Evolutionary conservation across 2,797 vertebrate species (phyloP).

Genomic region (Esox lucius): DNA sequence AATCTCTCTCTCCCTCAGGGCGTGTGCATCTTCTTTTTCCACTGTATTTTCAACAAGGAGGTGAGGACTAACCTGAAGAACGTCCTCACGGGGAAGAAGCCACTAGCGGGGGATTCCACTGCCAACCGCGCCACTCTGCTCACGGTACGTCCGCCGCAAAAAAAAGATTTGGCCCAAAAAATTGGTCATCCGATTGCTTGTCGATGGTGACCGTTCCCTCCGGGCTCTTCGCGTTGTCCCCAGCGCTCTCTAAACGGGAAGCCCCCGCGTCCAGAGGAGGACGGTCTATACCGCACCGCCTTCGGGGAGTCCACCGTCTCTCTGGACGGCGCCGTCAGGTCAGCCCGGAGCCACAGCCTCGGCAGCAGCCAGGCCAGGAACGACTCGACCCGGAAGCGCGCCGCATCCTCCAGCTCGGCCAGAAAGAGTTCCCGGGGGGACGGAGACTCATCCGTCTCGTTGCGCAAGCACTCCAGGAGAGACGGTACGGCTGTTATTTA

Average conservation of each 20-base stretch:
- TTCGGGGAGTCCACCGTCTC: constrained; percentile 87
- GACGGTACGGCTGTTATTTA: constrained; percentile 64
- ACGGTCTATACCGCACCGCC: constrained; percentile 79
- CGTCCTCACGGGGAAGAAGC: constrained; percentile 77
- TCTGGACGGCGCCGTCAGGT: constrained; percentile 82
- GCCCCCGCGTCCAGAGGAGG: constrained; percentile 77
- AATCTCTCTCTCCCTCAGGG: constrained; percentile 65
- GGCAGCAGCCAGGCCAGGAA: constrained; percentile 76
- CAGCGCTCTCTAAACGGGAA: constrained; percentile 87
- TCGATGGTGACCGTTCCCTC: no score
- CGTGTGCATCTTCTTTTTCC: constrained; percentile 83
- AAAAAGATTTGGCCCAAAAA: no score
- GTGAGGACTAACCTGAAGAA: constrained; percentile 81
- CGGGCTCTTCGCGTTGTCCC: neutral
- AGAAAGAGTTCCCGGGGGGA: constrained; percentile 70
- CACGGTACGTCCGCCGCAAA: constrained; percentile 73
- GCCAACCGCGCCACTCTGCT: constrained; percentile 79
- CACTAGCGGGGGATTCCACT: constrained; percentile 73
- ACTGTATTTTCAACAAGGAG: constrained; percentile 83
- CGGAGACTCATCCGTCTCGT: constrained; percentile 68
- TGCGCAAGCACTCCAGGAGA: constrained; percentile 70
- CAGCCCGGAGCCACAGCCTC: constrained; percentile 77
- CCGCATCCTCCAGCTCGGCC: constrained; percentile 72
- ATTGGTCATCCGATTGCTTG: neutral
- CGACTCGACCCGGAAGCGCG: constrained; percentile 78